Evolutionary conservation across 1,140 invertebrate genomes (phyloP).

Genomic region (Drosophila varians): DNA sequence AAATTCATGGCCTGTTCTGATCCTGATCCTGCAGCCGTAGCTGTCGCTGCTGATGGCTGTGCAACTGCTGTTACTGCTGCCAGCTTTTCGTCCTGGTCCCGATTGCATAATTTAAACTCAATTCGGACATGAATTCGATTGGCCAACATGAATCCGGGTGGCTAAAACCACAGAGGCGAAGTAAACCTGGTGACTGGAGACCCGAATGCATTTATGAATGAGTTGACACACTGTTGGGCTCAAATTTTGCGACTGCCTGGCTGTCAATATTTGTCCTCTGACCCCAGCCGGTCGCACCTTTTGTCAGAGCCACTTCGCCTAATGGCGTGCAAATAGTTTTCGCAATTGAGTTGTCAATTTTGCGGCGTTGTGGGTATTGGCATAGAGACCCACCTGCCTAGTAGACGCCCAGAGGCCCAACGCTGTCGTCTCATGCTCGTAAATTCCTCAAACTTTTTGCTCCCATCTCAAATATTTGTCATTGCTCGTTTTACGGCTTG

Average conservation of each 20-base stretch:
- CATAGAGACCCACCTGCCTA: not conserved
- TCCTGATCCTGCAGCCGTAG: not conserved
- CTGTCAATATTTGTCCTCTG: slow-evolving; percentile 43
- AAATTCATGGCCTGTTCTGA: slow-evolving; percentile 38
- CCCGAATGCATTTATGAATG: slow-evolving; percentile 57
- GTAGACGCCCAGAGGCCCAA: not conserved
- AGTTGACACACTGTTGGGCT: slow-evolving; percentile 44
- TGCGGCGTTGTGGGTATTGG: slow-evolving; percentile 2
- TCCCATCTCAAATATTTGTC: slow-evolving; percentile 59
- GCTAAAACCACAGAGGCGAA: slow-evolving; percentile 10
- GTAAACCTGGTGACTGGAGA: slow-evolving; percentile 6
- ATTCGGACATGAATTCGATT: slow-evolving; percentile 56
- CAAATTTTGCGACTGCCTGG: slow-evolving; percentile 32
- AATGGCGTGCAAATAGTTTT: slow-evolving; percentile 64
- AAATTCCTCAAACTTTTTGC: slow-evolving; percentile 44
- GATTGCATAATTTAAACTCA: slow-evolving; percentile 57
- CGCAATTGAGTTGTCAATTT: slow-evolving; percentile 65
- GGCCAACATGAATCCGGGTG: slow-evolving; percentile 10
- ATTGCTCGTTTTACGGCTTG: slow-evolving; percentile 50
- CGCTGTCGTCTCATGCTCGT: slow-evolving; percentile 16
- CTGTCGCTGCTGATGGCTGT: not conserved
- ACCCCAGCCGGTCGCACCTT: slow-evolving; percentile 33
- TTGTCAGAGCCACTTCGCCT: slow-evolving; percentile 40
- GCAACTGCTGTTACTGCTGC: not conserved
- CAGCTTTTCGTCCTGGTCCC: slow-evolving; percentile 2